A percentile compares a stretch with the other conserved stretches of the same genome.
phyloP scores from a whole-genome alignment of 2,797 vertebrate genomes.

The Pangasius sanitwongsei region DNA sequence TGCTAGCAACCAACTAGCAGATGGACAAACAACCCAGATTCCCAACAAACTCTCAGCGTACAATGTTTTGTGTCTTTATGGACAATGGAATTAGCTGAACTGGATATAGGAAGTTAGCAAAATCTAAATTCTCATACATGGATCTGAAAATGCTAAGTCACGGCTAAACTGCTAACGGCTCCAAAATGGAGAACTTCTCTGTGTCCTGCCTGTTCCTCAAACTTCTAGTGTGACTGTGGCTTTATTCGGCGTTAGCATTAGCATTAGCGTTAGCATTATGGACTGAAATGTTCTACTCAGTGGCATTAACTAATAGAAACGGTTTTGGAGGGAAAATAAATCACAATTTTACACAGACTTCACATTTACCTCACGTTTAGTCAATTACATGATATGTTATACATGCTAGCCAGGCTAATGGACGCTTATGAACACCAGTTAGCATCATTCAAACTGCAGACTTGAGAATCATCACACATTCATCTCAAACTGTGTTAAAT shows the following conservation, averaged over 20 bases:
- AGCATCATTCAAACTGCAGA: not conserved
- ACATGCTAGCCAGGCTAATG: not conserved
- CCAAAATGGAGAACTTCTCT: not conserved
- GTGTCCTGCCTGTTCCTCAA: not conserved
- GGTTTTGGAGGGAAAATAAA: conserved; percentile 4
- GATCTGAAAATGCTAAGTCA: not conserved
- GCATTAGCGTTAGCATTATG: not conserved
- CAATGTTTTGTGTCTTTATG: not conserved
- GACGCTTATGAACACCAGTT: not conserved
- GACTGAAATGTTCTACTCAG: conserved; percentile 10
- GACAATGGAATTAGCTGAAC: not conserved
- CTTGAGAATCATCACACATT: not conserved
- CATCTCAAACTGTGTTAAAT: not conserved
- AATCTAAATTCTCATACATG: not conserved
- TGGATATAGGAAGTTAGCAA: not conserved
- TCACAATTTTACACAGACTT: not conserved
- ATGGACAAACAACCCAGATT: not conserved
- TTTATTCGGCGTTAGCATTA: conserved; percentile 12
- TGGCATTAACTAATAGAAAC: conserved; percentile 5
- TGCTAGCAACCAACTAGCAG: not conserved
- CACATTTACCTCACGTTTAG: not conserved
- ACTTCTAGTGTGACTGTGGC: not conserved
- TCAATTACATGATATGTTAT: not conserved
- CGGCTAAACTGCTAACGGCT: not conserved
- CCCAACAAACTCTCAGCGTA: not conserved